Conservation (phyloP, 2,888 invertebrate species). For the Hirtodrosophila duncani region DNA sequence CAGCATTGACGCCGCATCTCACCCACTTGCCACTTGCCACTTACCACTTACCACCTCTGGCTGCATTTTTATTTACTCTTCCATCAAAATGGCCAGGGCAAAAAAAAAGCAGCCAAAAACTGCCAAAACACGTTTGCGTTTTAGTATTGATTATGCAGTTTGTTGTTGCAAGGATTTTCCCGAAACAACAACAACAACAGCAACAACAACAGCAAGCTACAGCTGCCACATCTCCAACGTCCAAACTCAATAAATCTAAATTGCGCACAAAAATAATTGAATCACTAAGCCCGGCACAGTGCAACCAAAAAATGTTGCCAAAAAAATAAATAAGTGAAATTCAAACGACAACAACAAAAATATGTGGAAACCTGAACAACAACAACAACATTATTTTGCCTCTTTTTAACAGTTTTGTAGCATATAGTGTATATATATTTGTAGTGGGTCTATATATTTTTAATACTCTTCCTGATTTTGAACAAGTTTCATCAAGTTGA, state of each 20-base stretch:
- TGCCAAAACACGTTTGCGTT: conserved; percentile 59
- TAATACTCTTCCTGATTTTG: too few species aligned
- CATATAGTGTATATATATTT: conserved; percentile 2
- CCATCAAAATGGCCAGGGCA: conserved; percentile 51
- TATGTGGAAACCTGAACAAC: neutral
- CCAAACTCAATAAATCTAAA: conserved; percentile 70
- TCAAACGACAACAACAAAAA: conserved; percentile 14
- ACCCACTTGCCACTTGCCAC: too few species aligned
- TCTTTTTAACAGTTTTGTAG: conserved; percentile 42
- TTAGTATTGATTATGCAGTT: conserved; percentile 69
- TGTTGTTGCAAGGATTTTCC: conserved; percentile 66
- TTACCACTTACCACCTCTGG: conserved; percentile 8
- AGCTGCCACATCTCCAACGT: conserved; percentile 14
- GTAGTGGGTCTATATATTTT: neutral
- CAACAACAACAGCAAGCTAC: conserved; percentile 14
- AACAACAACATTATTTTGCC: conserved; percentile 18
- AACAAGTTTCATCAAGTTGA: too few species aligned
- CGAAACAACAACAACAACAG: conserved; percentile 26
- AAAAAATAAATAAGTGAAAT: conserved; percentile 21
- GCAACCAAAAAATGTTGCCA: conserved; percentile 25
- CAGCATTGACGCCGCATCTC: conserved; percentile 1
- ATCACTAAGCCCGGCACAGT: conserved; percentile 59
- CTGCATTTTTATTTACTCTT: conserved; percentile 56
- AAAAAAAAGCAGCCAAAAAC: neutral
- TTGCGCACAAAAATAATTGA: conserved; percentile 71